These are phyloP conservation scores for Notodromas monacha DNA, from an alignment of 2,888 invertebrate genomes.

Conservation along the genomic window DNA sequence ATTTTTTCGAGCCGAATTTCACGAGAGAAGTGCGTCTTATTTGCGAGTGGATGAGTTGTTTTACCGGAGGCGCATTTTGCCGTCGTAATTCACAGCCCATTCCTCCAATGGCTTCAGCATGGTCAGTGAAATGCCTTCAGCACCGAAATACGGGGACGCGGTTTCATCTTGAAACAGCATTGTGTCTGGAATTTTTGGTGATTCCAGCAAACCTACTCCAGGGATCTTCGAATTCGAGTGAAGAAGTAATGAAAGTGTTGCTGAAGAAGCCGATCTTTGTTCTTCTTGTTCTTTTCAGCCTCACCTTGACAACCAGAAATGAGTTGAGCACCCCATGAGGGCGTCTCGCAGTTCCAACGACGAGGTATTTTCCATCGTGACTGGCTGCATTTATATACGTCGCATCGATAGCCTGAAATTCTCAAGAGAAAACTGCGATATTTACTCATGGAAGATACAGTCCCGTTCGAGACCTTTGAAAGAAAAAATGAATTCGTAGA, in stretches of 20 bases:
- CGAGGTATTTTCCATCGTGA: slow-evolving; percentile 27
- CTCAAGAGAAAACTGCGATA: no score
- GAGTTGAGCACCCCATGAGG: slow-evolving; percentile 30
- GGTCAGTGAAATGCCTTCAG: slow-evolving; percentile 31
- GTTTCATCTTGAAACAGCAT: slow-evolving; percentile 24
- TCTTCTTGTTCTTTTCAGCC: no score
- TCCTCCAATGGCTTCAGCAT: slow-evolving; percentile 35
- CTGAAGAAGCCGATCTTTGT: no score
- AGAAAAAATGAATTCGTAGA: no score
- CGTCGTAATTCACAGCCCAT: slow-evolving; percentile 34
- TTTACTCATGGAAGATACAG: no score
- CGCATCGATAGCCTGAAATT: slow-evolving; percentile 38
- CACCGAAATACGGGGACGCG: slow-evolving; percentile 22
- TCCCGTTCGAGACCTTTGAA: no score
- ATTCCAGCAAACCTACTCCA: slow-evolving; percentile 29
- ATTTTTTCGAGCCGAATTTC: no score
- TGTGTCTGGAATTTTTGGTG: slow-evolving; percentile 34
- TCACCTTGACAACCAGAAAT: slow-evolving; percentile 25
- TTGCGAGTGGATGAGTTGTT: no score
- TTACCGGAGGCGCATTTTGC: no score
- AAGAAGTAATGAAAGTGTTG: no score
- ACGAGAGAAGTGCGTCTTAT: no score
- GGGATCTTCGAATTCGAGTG: slow-evolving; percentile 22
- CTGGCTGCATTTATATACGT: slow-evolving; percentile 37
- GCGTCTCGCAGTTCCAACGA: slow-evolving; percentile 30